Evolutionary conservation across 1,140 invertebrate genomes (phyloP).

Genomic region (Heterodera schachtii): DNA sequence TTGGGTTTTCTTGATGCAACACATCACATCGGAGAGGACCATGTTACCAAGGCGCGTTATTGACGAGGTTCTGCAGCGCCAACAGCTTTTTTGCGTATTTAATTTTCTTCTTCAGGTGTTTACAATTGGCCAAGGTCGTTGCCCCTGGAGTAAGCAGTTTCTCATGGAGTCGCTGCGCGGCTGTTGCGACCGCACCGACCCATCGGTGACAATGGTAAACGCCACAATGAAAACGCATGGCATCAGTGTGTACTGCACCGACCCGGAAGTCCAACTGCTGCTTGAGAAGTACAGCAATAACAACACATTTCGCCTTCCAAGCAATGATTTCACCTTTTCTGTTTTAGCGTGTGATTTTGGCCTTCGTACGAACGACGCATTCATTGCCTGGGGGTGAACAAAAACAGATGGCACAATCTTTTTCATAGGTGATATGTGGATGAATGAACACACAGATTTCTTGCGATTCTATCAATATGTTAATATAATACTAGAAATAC

Average conservation of each 20-base stretch:
- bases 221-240: slow-evolving; percentile 24
- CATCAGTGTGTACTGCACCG: slow-evolving; percentile 4
- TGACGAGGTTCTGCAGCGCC: neutral
- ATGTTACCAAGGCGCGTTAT: neutral
- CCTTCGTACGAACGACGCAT: too few species aligned
- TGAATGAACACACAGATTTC: too few species aligned
- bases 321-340: too few species aligned
- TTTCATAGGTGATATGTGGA: too few species aligned
- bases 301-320: too few species aligned
- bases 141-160: slow-evolving; percentile 33
- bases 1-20: slow-evolving; percentile 16
- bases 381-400: too few species aligned
- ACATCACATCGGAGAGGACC: slow-evolving; percentile 10
- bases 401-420: too few species aligned
- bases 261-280: slow-evolving; percentile 18
- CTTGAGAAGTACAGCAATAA: neutral
- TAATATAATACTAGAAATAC: too few species aligned
- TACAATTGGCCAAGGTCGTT: slow-evolving; percentile 24
- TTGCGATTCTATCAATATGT: too few species aligned
- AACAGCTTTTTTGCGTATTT: neutral
- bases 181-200: neutral
- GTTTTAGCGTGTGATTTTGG: too few species aligned
- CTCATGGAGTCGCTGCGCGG: slow-evolving; percentile 23
- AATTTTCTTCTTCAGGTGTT: slow-evolving; percentile 23
- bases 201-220: slow-evolving; percentile 13